Evolutionary conservation across 2,888 invertebrate genomes (phyloP).

Genomic region (Apamea anceps): DNA sequence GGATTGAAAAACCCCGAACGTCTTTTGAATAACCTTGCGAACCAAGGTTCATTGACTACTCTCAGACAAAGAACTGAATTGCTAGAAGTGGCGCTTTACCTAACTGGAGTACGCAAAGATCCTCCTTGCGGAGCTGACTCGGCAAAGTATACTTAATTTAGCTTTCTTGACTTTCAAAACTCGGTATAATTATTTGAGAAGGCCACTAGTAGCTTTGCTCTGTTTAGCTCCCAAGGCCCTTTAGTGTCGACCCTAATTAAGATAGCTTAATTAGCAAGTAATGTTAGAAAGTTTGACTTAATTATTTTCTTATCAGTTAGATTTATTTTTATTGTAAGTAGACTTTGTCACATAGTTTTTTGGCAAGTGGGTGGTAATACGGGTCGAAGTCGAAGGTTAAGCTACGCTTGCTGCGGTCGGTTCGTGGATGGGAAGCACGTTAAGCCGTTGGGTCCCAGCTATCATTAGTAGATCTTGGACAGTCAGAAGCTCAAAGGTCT

Average conservation of each 20-base stretch:
- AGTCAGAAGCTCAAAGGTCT: not conserved
- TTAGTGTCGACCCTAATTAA: conserved; percentile 42
- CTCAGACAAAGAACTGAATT: conserved; percentile 37
- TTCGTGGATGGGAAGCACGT: not conserved
- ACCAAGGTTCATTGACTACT: conserved; percentile 10
- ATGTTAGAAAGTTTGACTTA: conserved; percentile 26
- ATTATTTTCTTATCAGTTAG: conserved; percentile 36
- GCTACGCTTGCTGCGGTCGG: not conserved
- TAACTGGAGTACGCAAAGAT: conserved; percentile 21
- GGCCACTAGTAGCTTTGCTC: conserved; percentile 23
- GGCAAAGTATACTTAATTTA: conserved; percentile 30
- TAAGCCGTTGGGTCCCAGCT: not conserved
- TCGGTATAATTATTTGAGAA: conserved; percentile 41
- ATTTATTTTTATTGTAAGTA: not conserved
- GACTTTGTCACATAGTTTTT: not conserved
- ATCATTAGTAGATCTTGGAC: not conserved
- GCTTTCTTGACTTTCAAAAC: conserved; percentile 45
- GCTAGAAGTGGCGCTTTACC: conserved; percentile 31
- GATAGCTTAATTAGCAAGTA: conserved; percentile 51
- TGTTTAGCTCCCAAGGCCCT: conserved; percentile 13
- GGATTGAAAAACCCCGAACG: not conserved
- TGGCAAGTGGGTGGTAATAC: not conserved
- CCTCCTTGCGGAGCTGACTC: conserved; percentile 9
- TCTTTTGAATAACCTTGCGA: conserved; percentile 27
- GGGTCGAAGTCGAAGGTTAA: not conserved